Evolutionary conservation across 2,888 invertebrate species (phyloP), one percentile per base, ranked within the genome.

Genomic region (Drosophila paracracens): DNA sequence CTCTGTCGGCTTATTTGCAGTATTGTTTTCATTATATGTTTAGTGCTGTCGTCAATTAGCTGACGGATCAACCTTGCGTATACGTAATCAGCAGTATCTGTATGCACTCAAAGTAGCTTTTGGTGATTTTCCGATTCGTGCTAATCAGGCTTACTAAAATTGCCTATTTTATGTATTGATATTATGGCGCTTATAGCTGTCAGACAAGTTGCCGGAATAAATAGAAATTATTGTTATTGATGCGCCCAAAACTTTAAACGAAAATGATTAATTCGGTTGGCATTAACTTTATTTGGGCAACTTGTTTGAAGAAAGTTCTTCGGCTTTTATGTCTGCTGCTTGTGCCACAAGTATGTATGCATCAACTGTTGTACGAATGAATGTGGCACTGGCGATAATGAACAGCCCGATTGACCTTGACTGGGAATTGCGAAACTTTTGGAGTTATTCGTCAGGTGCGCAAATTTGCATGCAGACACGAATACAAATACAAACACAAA

Each of bases 381-480:
- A 40, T 58, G 53, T 65, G 66, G 65, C 64, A 61, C 51, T 35
- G 57, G 76, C 73, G 83, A 81, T 89, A 86, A 86, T 89, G 86
- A 88, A 79, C 79, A 67, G 66, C 59, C 33, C 43, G 61, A 33
- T 46, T 88, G 86, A 86, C 86, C 90, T 90, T 87, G 81, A 29
- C 62, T 52, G 64, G 66, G 70, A 68, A 75, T 66, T 71, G 62
- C 64, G 48, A 71, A 88, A 79, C 35, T 75, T 60, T 61, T 66
- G 61, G 61, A 36, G 59, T 63, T 57, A 25, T 51, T 54, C 65
- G 64, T 59, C 76, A 76, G 59, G 82, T 36, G 70, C 78, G 51
- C 46, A 57, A 57, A 70, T 73, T 82, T 79, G 66, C 80, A 79
- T 59, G 59, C 35, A 43, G 63, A 57, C 31, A 64, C 63, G 38